Conservation (phyloP, 1,140 invertebrate genomes). For the Heliothis virescens region DNA sequence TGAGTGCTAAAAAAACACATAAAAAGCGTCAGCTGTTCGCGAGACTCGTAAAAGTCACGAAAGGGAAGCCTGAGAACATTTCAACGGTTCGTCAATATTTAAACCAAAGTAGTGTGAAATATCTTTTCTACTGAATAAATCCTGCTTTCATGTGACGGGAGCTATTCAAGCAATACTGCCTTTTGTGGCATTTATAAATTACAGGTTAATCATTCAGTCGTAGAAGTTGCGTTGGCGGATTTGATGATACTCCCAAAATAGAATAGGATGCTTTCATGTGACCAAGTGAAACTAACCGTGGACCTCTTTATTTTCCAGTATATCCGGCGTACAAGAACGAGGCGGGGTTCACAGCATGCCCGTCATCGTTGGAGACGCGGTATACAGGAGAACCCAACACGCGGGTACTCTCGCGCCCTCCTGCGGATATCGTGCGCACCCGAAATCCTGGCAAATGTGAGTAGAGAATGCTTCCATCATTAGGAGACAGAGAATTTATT, state of each 20-base stretch:
- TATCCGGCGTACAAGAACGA: slow-evolving; percentile 90
- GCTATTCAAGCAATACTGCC: not conserved
- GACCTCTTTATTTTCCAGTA: slow-evolving; percentile 71
- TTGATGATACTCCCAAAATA: too few species aligned
- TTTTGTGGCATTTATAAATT: not conserved
- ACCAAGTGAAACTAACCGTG: too few species aligned
- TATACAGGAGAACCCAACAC: slow-evolving; percentile 93
- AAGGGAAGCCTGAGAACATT: not conserved
- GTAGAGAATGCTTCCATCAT: slow-evolving; percentile 50
- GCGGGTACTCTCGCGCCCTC: slow-evolving; percentile 87
- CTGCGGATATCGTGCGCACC: slow-evolving; percentile 90
- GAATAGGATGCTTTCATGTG: too few species aligned
- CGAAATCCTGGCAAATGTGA: slow-evolving; percentile 88
- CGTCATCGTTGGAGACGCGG: slow-evolving; percentile 90
- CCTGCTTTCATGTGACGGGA: not conserved
- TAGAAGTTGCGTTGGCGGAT: too few species aligned
- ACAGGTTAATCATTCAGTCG: too few species aligned
- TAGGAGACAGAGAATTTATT: too few species aligned
- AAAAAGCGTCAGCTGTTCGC: not conserved
- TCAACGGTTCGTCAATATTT: slow-evolving; percentile 22
- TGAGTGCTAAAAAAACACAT: slow-evolving; percentile 3
- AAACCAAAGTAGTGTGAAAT: slow-evolving; percentile 10
- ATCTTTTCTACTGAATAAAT: not conserved
- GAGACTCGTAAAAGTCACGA: slow-evolving; percentile 14
- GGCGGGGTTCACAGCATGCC: slow-evolving; percentile 89